Conservation (phyloP, 1,140 invertebrate species). For the Drosophila orosa region DNA sequence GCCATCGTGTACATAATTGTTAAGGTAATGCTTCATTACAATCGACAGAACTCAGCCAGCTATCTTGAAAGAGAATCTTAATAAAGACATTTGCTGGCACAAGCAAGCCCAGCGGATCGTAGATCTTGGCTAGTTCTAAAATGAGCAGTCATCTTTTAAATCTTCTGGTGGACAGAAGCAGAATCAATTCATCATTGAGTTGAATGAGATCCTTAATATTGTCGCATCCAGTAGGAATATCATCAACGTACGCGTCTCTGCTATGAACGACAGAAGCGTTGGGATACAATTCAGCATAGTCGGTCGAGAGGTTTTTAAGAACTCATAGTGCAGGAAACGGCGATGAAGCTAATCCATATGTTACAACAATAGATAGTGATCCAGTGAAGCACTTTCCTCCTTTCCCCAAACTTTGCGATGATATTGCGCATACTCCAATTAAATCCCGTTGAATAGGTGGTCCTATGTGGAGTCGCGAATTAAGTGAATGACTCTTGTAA, state of each 20-base stretch:
- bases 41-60: conserved; percentile 4
- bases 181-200: conserved; percentile 2
- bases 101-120: conserved; percentile 7
- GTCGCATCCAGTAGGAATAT: conserved; percentile 6
- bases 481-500: neutral
- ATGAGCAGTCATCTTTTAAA: neutral
- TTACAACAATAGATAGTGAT: neutral
- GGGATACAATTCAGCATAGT: neutral
- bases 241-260: neutral
- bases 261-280: neutral
- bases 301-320: neutral
- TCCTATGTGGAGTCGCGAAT: neutral
- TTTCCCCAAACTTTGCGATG: neutral
- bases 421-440: conserved; percentile 6
- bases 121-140: conserved; percentile 7
- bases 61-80: conserved; percentile 15
- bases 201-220: neutral
- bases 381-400: neutral
- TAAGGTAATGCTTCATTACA: neutral
- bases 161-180: neutral
- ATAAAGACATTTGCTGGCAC: conserved; percentile 3
- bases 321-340: conserved; percentile 3
- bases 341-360: conserved; percentile 1
- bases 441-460: conserved; percentile 2
- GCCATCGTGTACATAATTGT: neutral